These are phyloP conservation scores for Temnopleurus reevesii DNA, from an alignment of 53 echinoderm and acorn worm genomes.

Conservation along the genomic window DNA sequence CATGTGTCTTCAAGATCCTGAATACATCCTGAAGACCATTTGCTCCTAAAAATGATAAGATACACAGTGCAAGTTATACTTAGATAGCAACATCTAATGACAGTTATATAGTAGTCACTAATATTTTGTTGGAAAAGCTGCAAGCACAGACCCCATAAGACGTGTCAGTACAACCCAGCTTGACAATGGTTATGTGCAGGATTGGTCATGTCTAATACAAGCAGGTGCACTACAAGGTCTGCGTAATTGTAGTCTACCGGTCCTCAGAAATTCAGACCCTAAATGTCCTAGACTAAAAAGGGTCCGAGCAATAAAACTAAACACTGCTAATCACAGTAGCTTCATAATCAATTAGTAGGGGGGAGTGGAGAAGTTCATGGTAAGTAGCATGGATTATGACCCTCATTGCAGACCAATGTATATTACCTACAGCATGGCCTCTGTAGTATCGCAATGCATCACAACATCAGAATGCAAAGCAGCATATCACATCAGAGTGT, in stretches of 20 bases:
- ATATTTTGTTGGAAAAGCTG: neutral
- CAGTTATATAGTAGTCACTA: too few relatives aligned
- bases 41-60: too few relatives aligned
- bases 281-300: neutral
- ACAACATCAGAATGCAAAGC: neutral
- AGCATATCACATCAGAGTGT: neutral
- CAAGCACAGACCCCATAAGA: neutral
- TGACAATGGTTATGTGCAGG: neutral
- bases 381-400: neutral
- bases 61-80: too few relatives aligned
- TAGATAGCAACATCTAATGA: too few relatives aligned
- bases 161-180: neutral
- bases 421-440: neutral
- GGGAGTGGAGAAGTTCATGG: neutral
- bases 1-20: too few relatives aligned
- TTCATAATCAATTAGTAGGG: neutral
- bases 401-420: neutral
- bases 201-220: neutral
- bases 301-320: neutral
- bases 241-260: neutral
- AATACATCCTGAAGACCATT: too few relatives aligned
- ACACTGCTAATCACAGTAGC: neutral
- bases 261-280: neutral
- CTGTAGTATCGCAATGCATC: neutral
- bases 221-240: conserved; percentile 1